A percentile compares a stretch with the other conserved stretches of the same genome.
These are phyloP conservation scores for Heteronetta atricapilla DNA, from an alignment of 2,113 vertebrate species.

Conservation along the genomic window DNA sequence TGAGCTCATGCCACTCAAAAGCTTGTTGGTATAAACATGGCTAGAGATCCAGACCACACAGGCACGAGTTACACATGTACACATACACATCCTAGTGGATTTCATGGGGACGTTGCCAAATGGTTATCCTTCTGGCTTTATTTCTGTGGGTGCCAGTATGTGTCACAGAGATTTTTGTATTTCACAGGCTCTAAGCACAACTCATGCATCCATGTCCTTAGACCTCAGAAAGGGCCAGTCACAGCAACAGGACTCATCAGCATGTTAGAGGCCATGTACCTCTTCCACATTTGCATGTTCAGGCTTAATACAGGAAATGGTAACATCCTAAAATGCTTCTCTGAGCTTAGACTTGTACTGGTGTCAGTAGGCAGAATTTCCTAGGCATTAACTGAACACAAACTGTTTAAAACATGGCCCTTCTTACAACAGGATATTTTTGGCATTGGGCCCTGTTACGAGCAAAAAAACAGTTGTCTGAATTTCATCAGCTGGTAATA, in stretches of 20 bases:
- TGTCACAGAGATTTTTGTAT: too few relatives aligned
- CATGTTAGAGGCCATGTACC: background rate
- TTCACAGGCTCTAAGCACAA: background rate
- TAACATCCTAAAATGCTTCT: background rate
- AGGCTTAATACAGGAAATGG: background rate
- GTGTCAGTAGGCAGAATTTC: background rate
- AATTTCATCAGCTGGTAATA: conserved; percentile 54
- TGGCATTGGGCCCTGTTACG: conserved; percentile 23
- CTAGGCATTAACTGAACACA: background rate
- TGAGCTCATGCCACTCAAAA: background rate
- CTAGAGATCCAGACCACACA: background rate
- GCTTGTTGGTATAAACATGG: background rate
- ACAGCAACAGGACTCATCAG: background rate
- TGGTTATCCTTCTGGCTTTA: background rate
- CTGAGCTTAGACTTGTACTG: background rate
- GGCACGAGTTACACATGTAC: background rate
- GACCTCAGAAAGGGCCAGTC: background rate
- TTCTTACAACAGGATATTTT: background rate
- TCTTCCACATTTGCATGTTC: background rate
- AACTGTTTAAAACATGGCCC: background rate
- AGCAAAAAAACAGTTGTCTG: background rate
- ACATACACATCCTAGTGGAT: background rate
- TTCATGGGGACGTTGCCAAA: background rate
- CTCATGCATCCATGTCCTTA: background rate
- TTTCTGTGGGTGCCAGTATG: background rate